A percentile compares a stretch with the other conserved stretches of the same genome.
Evolutionary conservation across 2,113 vertebrate genomes (phyloP).

Genomic region (Lota lota): DNA sequence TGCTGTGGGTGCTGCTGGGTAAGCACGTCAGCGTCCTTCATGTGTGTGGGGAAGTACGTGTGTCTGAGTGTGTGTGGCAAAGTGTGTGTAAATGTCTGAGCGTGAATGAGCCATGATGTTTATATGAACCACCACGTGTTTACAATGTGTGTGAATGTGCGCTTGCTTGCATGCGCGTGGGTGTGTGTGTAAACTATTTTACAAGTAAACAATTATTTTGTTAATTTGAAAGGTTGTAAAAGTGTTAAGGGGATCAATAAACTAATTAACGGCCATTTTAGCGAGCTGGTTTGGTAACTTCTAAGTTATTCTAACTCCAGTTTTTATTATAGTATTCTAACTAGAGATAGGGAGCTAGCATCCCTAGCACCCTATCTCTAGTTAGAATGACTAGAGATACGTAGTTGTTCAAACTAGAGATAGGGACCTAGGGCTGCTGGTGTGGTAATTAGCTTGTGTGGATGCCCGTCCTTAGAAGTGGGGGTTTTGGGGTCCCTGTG

Average conservation of each 20-base stretch:
- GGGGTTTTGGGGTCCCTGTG: conserved; percentile 1
- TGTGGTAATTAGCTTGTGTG: background rate
- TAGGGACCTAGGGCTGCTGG: background rate
- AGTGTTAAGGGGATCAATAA: background rate
- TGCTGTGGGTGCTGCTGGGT: conserved; percentile 73
- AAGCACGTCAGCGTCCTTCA: conserved; percentile 24
- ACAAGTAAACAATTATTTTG: background rate
- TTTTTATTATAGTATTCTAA: too few species aligned
- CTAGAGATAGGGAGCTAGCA: too few species aligned
- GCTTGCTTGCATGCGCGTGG: background rate
- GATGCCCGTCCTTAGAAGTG: background rate
- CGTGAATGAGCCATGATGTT: background rate
- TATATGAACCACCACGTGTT: background rate
- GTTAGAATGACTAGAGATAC: too few species aligned
- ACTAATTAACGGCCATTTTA: background rate
- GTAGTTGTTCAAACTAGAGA: background rate
- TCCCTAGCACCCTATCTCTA: too few species aligned
- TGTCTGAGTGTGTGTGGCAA: background rate
- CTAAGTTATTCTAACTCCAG: too few species aligned
- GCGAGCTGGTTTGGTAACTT: too few species aligned
- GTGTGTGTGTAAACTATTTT: background rate
- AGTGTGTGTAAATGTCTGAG: background rate
- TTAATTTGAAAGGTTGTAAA: background rate
- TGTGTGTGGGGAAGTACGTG: background rate
- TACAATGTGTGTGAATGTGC: conserved; percentile 5